Percentiles rank a stretch among this genome's conserved stretches.
phyloP scores from a whole-genome alignment of 64 coral and sea anemone genomes.

The Montipora sp. region DNA sequence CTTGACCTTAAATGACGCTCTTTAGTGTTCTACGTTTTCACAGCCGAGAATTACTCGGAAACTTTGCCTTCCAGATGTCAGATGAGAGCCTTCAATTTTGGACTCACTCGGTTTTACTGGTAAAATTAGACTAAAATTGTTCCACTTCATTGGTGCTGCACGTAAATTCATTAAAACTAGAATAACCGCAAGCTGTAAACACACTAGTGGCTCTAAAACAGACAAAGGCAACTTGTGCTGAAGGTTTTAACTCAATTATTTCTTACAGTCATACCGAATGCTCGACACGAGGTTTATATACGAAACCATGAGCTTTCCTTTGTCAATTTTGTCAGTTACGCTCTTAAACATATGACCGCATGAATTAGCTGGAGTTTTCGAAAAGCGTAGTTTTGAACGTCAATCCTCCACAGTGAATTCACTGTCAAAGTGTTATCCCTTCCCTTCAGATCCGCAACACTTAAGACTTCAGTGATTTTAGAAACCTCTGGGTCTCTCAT shows the following conservation, averaged over 20 bases:
- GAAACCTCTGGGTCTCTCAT: no score
- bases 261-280: neutral
- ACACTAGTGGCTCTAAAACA: neutral
- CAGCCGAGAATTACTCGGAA: neutral
- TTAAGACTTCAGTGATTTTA: no score
- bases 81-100: neutral
- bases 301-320: neutral
- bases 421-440: no score
- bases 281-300: neutral
- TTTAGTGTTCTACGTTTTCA: neutral
- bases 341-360: no score
- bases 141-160: constrained; percentile 12
- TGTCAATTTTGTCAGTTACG: no score
- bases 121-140: neutral
- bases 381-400: no score
- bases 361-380: no score
- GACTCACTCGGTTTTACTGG: neutral
- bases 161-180: neutral
- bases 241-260: neutral
- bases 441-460: no score
- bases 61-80: no score
- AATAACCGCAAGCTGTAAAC: constrained; percentile 17
- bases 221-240: neutral
- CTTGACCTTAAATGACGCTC: no score
- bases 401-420: no score